Evolutionary conservation across 2,113 vertebrate species (phyloP).

Genomic region (Hippoglossus stenolepis): DNA sequence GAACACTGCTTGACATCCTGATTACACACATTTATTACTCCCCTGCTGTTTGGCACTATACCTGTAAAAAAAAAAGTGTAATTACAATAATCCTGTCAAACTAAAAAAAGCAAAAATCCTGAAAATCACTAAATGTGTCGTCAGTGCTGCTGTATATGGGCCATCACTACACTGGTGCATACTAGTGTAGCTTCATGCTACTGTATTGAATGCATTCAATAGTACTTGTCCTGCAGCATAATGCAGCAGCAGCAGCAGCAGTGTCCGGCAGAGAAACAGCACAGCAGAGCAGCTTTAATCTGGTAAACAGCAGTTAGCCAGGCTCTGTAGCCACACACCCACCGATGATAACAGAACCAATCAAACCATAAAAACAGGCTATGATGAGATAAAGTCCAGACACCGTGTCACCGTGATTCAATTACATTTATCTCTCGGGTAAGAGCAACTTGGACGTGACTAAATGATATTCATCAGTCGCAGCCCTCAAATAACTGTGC

Average conservation of each 20-base stretch:
- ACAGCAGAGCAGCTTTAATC: slow-evolving; percentile 26
- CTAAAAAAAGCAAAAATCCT: background rate
- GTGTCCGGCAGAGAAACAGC: slow-evolving; percentile 5
- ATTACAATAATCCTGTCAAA: background rate
- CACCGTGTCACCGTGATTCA: slow-evolving; percentile 51
- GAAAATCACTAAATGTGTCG: background rate
- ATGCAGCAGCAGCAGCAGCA: slow-evolving; percentile 27
- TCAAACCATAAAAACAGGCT: slow-evolving; percentile 39
- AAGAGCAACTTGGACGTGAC: slow-evolving; percentile 1
- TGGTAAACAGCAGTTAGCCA: slow-evolving; percentile 44
- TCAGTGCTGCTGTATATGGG: background rate
- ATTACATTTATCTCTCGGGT: slow-evolving; percentile 36
- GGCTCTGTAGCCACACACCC: background rate
- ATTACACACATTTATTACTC: background rate
- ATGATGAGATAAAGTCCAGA: slow-evolving; percentile 32
- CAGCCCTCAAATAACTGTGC: slow-evolving; percentile 36
- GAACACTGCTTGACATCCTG: background rate
- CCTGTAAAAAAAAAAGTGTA: background rate
- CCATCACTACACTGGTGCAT: background rate
- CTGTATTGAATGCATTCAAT: background rate
- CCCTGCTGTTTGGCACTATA: background rate
- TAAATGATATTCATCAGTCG: slow-evolving; percentile 50
- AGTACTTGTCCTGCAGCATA: slow-evolving; percentile 5
- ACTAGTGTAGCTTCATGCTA: background rate
- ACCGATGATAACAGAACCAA: background rate